Percentiles rank a stretch among this genome's conserved stretches.
phyloP scores from a whole-genome alignment of 2,888 invertebrate genomes.

The Perdita meconis region DNA sequence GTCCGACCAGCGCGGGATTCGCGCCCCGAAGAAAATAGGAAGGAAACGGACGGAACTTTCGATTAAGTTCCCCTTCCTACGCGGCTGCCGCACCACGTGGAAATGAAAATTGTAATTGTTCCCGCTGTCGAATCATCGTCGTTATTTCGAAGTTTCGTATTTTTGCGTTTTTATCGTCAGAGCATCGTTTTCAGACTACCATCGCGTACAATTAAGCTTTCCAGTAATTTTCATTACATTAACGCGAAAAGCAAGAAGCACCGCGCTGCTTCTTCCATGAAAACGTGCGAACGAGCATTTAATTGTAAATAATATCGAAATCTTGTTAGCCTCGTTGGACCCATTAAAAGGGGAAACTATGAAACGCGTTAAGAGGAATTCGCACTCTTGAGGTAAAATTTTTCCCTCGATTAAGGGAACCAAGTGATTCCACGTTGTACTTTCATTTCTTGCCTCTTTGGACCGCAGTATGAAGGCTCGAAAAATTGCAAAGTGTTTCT shows the following conservation, averaged over 20 bases:
- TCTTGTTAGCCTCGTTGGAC: not conserved
- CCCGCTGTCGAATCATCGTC: constrained; percentile 28
- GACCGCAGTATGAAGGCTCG: not conserved
- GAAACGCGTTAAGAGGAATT: not conserved
- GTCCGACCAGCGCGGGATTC: not conserved
- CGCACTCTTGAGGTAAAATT: not conserved
- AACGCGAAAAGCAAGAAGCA: not conserved
- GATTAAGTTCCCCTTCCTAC: constrained; percentile 1
- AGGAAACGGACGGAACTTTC: constrained; percentile 13
- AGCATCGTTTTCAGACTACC: not conserved
- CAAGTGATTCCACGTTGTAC: not conserved
- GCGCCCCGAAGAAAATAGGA: constrained; percentile 1
- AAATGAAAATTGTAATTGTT: constrained; percentile 27
- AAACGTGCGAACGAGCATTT: not conserved
- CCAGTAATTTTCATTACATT: not conserved
- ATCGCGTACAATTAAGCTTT: constrained; percentile 2
- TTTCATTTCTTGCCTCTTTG: not conserved
- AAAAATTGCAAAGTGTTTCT: not conserved
- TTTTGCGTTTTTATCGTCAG: constrained; percentile 17
- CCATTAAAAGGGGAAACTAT: not conserved
- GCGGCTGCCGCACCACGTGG: not conserved
- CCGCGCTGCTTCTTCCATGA: not conserved
- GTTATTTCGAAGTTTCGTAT: constrained; percentile 20
- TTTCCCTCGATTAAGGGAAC: not conserved
- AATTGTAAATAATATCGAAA: not conserved